These are phyloP conservation scores for Todus mexicanus DNA, from an alignment of 2,797 vertebrate species.

Conservation along the genomic window DNA sequence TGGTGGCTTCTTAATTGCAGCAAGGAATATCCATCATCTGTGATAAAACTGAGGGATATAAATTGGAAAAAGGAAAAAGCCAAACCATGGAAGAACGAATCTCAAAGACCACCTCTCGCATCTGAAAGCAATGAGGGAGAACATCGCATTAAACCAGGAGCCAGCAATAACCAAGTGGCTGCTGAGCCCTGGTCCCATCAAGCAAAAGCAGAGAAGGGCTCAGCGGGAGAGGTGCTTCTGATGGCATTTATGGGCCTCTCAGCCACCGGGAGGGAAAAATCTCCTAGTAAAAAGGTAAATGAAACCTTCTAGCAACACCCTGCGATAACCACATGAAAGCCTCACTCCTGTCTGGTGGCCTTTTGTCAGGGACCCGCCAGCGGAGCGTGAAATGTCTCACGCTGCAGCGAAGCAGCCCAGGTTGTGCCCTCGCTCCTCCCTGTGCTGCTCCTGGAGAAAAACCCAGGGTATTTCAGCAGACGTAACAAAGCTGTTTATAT, in stretches of 20 bases:
- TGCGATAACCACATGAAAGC: slow-evolving; percentile 41
- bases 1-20: rapidly evolving
- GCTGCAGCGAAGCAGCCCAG: not conserved
- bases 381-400: slow-evolving; percentile 9
- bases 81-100: not conserved
- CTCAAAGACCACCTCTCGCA: not conserved
- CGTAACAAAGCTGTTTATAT: slow-evolving; percentile 16
- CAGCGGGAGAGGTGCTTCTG: not conserved
- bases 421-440: not conserved
- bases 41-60: rapidly evolving
- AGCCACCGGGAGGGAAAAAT: not conserved
- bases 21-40: not conserved
- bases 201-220: not conserved
- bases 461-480: not conserved
- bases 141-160: not conserved
- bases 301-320: not conserved
- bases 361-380: not conserved
- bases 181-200: not conserved
- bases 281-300: not conserved
- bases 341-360: not conserved
- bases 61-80: rapidly evolving
- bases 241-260: not conserved
- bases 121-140: not conserved
- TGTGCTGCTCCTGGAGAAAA: not conserved
- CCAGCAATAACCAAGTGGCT: not conserved